Base-by-base conservation (phyloP, 2,797 vertebrate species). In the Lacerta agilis region DNA sequence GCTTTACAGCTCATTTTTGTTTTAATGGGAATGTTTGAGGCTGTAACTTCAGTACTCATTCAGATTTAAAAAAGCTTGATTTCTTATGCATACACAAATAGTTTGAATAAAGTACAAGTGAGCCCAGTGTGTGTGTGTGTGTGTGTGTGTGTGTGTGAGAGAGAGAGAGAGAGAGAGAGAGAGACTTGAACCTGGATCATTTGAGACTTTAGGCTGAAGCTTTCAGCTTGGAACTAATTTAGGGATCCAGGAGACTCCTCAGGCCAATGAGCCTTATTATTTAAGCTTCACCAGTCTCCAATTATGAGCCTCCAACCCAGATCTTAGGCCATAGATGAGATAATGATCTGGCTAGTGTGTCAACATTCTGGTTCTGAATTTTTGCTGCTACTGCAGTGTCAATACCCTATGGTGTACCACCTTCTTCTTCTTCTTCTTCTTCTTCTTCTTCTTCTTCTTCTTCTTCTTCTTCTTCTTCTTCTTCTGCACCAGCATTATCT, bases 1-100 rank as follows among this genome's bases (percentile, higher is more conserved):
- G 36, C 33, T 67, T 83, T 33, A 61, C 36, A 79, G 38, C 69
- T 84, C 66, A 41, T 1, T 69, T 86, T 82, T 67, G 41, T 3
- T 29, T 38, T 76, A 78, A 88, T 64, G 64, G 80, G 82, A 38
- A 36, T 29, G 5, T 73, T 72, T 66, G 45, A 67, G 23, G 82
- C 94, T 82, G 5, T 23, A 83, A 43, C 43, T 86, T 18, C 72
- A 9, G 64, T 79, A 82, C 71, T 66, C 72, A 45, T 85, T 71
- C 89, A 83, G 61, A 55, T 55, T 55, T 23, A 73, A 18, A 82
- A 86, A 90, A 76, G 38, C 17, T 79, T 72, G 33, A 87, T 87
- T 69, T 87, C 41, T 86, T 67, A 36, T 78, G 38, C 11, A 8
- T 6, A 9, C 25, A 3, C 2, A 41, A 49, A 36, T 13, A 3